Evolutionary conservation across 2,113 vertebrate species (phyloP).

Genomic region (Bos javanicus): DNA sequence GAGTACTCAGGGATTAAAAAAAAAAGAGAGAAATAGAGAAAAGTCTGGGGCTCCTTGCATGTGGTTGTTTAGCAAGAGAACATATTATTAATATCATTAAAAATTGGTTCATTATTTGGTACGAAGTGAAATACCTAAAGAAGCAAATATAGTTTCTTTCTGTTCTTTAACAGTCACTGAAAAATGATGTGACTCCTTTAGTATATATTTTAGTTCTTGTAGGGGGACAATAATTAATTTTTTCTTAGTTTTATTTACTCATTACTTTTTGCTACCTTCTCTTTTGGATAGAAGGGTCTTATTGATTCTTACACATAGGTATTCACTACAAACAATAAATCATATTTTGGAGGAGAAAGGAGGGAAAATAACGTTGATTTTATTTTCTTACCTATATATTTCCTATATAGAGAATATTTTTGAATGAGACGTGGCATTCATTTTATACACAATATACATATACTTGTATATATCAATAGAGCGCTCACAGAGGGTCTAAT

Average conservation of each 20-base stretch:
- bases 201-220: not conserved
- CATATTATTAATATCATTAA: not conserved
- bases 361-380: not conserved
- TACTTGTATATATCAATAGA: not conserved
- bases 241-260: slow-evolving; percentile 12
- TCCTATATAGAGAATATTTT: not conserved
- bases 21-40: not conserved
- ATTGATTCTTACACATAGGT: not conserved
- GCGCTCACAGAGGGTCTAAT: not conserved
- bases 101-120: slow-evolving; percentile 23
- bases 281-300: not conserved
- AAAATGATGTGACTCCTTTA: not conserved
- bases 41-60: not conserved
- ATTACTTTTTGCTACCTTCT: not conserved
- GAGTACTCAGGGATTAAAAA: not conserved
- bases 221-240: not conserved
- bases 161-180: not conserved
- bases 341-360: not conserved
- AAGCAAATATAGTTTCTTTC: not conserved
- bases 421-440: not conserved
- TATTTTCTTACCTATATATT: not conserved
- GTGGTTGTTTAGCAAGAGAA: not conserved
- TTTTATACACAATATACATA: not conserved
- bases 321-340: not conserved
- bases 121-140: not conserved